Evolutionary conservation across 1,140 invertebrate species (phyloP), one percentile per base, ranked within the genome.

Genomic region (Centruroides sculpturatus): DNA sequence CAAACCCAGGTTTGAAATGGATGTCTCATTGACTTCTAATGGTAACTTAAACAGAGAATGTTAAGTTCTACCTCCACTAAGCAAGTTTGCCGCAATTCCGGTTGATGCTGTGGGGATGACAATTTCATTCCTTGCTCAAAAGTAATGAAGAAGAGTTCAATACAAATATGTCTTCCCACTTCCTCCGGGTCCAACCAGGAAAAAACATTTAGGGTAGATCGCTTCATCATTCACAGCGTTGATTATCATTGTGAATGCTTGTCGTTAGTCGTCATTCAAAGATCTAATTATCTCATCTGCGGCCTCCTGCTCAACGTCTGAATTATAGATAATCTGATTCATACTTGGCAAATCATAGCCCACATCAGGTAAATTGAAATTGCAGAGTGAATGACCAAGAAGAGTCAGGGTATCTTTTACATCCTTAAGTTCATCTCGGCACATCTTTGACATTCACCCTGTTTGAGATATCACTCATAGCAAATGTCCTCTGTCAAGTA

Each of bases 21-120:
- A 59, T 12, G 58, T 59, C 5, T 59, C 58, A 6, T 8, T 3
- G 3, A 59, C 3, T n/a, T 53, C 53, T 3, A 59, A 53, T 8
- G 58, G 58, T 6, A 59, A 35, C 50, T n/a, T n/a, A 35, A 52
- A 55, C 57, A 56, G 6, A n/a, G 58, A 59, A 56, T 59, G 58
- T n/a, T 3, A 3, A 36, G 58, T 59, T 4, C 58, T 3, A 5
- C 50, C 58, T 4, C 58, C 52, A 5, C n/a, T 4, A 8, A 59
- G 5, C 23, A 59, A 35, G n/a, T 55, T 57, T 4, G 58, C 58
- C 3, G 58, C 58, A 56, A 59, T 59, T 59, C 58, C 58, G 5
- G 58, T 59, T 4, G 5, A 54, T 8, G 58, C 58, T 5, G 46
- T 34, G 5, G 58, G 49, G 3, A 59, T 11, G 5, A 55, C 58